These are phyloP conservation scores for Pygoscelis adeliae DNA, from an alignment of 2,113 vertebrate species.

Conservation along the genomic window DNA sequence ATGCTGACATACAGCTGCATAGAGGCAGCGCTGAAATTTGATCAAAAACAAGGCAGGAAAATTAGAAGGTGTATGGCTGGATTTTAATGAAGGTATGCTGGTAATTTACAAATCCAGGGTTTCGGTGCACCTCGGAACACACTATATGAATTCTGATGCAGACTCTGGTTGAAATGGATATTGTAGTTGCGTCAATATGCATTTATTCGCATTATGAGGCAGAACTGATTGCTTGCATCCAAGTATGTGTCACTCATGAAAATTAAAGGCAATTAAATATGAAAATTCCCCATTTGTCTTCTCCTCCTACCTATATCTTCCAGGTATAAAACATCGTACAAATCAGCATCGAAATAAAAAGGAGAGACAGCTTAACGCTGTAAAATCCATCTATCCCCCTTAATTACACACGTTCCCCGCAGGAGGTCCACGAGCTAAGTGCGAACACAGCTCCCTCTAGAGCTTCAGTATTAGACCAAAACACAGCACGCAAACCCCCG, in stretches of 20 bases:
- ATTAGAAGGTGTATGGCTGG: background rate
- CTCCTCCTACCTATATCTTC: background rate
- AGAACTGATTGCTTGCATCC: background rate
- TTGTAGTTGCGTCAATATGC: background rate
- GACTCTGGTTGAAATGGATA: background rate
- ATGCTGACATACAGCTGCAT: background rate
- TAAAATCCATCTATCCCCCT: background rate
- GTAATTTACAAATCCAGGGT: background rate
- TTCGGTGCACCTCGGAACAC: background rate
- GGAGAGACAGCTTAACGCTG: background rate
- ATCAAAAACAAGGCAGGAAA: background rate
- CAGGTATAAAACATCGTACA: background rate
- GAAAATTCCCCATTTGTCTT: background rate
- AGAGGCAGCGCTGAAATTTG: background rate
- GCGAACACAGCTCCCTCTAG: background rate
- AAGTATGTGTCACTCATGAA: background rate
- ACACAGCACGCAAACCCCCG: fast-evolving
- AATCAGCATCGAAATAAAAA: background rate
- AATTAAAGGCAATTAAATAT: background rate
- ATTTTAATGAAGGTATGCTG: background rate
- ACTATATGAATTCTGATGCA: background rate
- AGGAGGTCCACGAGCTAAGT: background rate
- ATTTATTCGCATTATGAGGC: background rate
- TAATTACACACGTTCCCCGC: background rate
- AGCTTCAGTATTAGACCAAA: background rate